Base-by-base conservation (phyloP, 2,113 vertebrate species). In the Cebus imitator region DNA sequence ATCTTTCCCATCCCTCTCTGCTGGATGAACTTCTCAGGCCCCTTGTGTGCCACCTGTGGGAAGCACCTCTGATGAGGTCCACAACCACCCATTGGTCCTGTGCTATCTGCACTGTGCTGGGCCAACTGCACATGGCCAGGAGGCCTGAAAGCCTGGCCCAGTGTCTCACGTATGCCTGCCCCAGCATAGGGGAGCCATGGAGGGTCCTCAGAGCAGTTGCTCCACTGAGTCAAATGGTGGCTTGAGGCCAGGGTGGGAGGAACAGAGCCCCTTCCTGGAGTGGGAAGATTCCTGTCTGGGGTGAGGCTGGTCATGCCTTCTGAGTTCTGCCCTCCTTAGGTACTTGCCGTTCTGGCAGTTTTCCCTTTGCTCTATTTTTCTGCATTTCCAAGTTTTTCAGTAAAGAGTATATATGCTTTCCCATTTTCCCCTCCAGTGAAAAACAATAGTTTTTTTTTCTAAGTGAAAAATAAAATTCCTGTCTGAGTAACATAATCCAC, bases 331-430 rank as follows among this genome's bases (percentile, higher is more conserved):
- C 73, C 87, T 45, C 11, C 25, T n/a, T 48, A 76, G 48, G 11
- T 13, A 3, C 32, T 81, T 86, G 64, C 20, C 45, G 78, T 82
- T 58, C 25, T 73, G 45, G 45, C 37, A 82, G 10, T 92, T 90
- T 83, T 93, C 70, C 80, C 58, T 95, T 82, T 78, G 45, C 83
- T 91, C 27, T 64, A 8, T 94, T 96, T 90, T 78, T 82, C 55
- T 93, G 9, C 14, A 52, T 61, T 93, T 78, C 76, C 45, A 73
- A 37, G 21, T n/a, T 52, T 58, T 52, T 95, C 25, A 55, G 17
- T 61, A n/a, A 95, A 94, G 72, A 72, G 9, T 32, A 82, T 88
- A 70, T 50, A 40, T 45, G 10, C 7, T 37, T 12, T 90, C 43
- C 86, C 40, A 61, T 73, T 45, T 93, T 95, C 10, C 3, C 14